Percentiles rank a stretch among this genome's conserved stretches.
Conservation (phyloP, 2,888 invertebrate species). For the Eustalomyia histrio region DNA sequence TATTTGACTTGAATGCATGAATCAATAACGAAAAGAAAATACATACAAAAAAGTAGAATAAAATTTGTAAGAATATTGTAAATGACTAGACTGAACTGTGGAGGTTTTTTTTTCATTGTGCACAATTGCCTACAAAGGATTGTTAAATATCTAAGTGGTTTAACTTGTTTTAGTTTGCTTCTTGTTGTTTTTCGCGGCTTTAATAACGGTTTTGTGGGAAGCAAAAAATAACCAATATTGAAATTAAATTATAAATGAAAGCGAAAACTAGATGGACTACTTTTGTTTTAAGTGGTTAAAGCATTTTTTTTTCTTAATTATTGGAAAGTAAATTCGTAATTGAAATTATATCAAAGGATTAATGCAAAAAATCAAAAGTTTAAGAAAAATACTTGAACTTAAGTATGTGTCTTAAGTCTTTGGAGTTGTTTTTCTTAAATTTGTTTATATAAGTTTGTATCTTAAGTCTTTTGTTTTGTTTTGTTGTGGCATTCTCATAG, state of each 20-base stretch:
- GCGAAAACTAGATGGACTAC: conserved; percentile 61
- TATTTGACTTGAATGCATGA: neutral
- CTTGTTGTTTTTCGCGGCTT: neutral
- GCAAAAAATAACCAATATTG: neutral
- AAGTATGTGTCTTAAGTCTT: conserved; percentile 26
- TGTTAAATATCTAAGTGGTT: conserved; percentile 45
- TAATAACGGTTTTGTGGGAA: conserved; percentile 34
- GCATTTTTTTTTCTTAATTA: conserved; percentile 19
- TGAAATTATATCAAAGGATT: neutral
- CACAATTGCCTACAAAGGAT: conserved; percentile 41
- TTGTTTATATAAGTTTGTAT: neutral
- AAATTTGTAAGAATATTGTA: neutral
- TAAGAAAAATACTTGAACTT: neutral
- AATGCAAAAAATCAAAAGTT: neutral
- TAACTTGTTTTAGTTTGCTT: conserved; percentile 39
- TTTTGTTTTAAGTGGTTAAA: conserved; percentile 24
- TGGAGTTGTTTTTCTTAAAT: neutral
- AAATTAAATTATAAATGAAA: conserved; percentile 45
- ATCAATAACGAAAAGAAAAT: conserved; percentile 2
- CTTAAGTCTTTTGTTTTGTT: conserved; percentile 28
- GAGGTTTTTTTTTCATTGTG: conserved; percentile 4
- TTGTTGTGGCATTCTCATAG: neutral
- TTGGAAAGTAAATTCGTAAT: conserved; percentile 10
- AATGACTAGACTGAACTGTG: conserved; percentile 13
- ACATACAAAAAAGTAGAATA: conserved; percentile 20